Evolutionary conservation across 2,888 invertebrate species (phyloP).

Genomic region (Alsophila aescularia): DNA sequence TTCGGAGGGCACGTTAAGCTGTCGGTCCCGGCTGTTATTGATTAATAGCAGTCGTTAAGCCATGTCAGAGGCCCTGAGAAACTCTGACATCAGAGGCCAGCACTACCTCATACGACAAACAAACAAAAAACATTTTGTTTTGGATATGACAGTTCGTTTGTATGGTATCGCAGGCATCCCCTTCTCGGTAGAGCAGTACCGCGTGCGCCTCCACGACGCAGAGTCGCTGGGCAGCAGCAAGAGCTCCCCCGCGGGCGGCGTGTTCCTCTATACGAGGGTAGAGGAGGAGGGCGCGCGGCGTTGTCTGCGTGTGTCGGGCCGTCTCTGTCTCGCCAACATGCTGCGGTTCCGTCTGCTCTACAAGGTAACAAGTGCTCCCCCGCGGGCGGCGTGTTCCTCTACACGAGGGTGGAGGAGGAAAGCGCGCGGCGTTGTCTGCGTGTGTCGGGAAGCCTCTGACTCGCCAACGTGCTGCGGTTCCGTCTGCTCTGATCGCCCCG

Average conservation of each 20-base stretch:
- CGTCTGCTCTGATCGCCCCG: too few species aligned
- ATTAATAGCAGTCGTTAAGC: too few species aligned
- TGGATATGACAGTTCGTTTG: not conserved
- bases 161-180: conserved; percentile 51
- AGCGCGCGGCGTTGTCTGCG: conserved; percentile 54
- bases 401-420: conserved; percentile 46
- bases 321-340: conserved; percentile 66
- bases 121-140: too few species aligned
- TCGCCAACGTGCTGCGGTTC: conserved; percentile 65
- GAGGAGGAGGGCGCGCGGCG: conserved; percentile 50
- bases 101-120: too few species aligned
- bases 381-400: too few species aligned
- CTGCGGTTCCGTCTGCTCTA: conserved; percentile 56
- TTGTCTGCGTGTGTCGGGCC: conserved; percentile 57
- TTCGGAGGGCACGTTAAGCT: too few species aligned
- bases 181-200: conserved; percentile 51
- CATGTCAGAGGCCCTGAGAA: too few species aligned
- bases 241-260: conserved; percentile 29
- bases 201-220: conserved; percentile 40
- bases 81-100: too few species aligned
- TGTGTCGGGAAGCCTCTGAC: conserved; percentile 59
- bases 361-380: conserved; percentile 58
- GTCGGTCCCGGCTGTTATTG: too few species aligned
- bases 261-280: conserved; percentile 52
- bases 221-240: not conserved